phyloP scores from a whole-genome alignment of 2,888 invertebrate species.

The Mamestra brassicae region DNA sequence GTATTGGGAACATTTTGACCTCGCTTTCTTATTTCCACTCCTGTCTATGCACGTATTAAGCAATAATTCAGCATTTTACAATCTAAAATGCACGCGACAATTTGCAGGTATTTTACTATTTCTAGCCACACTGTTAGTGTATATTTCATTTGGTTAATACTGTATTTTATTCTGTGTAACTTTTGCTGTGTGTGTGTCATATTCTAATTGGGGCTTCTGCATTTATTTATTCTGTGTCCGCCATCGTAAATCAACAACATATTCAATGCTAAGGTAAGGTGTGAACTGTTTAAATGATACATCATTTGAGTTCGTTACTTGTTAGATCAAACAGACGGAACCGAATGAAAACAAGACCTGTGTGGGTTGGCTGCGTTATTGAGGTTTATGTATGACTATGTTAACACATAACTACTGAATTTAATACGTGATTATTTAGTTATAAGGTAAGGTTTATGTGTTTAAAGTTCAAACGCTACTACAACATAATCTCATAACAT shows the following conservation, averaged over 20 bases:
- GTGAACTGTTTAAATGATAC: conserved; percentile 58
- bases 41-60: background rate
- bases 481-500: background rate
- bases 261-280: conserved; percentile 47
- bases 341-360: conserved; percentile 26
- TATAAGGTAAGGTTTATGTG: background rate
- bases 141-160: background rate
- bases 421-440: conserved; percentile 22
- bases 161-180: background rate
- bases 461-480: background rate
- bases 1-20: background rate
- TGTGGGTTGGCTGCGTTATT: conserved; percentile 13
- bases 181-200: no score
- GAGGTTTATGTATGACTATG: conserved; percentile 16
- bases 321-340: conserved; percentile 52
- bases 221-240: background rate
- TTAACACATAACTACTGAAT: conserved; percentile 20
- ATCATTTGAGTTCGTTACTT: conserved; percentile 46
- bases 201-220: conserved; percentile 16
- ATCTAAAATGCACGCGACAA: conserved; percentile 23
- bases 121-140: background rate
- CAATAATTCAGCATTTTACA: conserved; percentile 18
- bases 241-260: conserved; percentile 36
- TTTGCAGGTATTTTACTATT: background rate
- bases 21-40: conserved; percentile 33